Base-by-base conservation (phyloP, 2,888 invertebrate species). In the Synanthedon myopaeformis region DNA sequence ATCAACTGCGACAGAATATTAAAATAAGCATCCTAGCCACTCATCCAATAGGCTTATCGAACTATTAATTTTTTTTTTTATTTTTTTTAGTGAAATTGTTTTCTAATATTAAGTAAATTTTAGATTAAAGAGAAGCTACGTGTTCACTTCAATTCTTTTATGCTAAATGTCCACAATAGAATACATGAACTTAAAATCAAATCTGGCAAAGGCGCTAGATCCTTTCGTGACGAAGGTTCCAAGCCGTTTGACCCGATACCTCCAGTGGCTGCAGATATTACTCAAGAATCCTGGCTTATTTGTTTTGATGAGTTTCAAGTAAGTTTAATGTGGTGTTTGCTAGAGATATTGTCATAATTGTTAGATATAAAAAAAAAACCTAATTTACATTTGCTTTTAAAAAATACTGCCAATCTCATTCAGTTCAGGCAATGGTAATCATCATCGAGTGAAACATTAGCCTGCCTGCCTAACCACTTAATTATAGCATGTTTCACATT, bases 301-400 rank as follows among this genome's bases (percentile, higher is more conserved):
- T 99, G 99, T 80, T 97, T 99, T 82, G 99, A 99, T 88, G 99
- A 98, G 83, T 98, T 98, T 88, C 98, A 99, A 91, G 97, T 94
- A 67, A 74, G 70, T 65, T 4, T 28, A 42, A 35, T 35, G 35
- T 35, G 35, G 5, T 23, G 2, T 41, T 55, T 53, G 35, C 10
- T 13, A n/a, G 10, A 19, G 19, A n/a, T 55, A 28, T 51, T 55
- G 52, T 42, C 23, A 5, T 54, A 35, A n/a, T 52, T 54, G 35
- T 35, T 56, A 53, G 52, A 54, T 52, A 52, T 8, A n/a, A 49
- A 2, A 35, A 13, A 35, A 14, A 45, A 1, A 45, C 10, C 35
- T 35, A 35, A 35, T 35, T 35, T 35, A 35, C 6, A 35, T 35
- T 35, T 35, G 8, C 35, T 10, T 10, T 35, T 3, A 35, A 28